Evolutionary conservation across 2,113 vertebrate species (phyloP), one percentile per base, ranked within the genome.

Genomic region (human): DNA sequence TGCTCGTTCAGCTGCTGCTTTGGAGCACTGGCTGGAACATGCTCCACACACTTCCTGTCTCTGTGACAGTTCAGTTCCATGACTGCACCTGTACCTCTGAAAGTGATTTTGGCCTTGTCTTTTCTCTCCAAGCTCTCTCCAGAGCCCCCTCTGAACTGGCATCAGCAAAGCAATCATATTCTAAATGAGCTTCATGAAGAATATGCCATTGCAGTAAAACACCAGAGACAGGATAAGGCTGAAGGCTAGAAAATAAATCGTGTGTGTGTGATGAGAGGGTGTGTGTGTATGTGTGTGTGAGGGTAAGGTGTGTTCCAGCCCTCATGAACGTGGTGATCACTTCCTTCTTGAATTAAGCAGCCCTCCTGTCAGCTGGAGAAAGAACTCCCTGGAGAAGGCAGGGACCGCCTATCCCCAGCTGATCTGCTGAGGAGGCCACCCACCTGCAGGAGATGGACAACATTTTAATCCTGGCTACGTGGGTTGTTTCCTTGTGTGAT

Each of bases 181-280:
- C 85, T 4, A 2, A 98, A 84, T 85, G 96, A 96, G 93, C 95
- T 92, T 97, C 94, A 70, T 79, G 96, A 93, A 97, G 96, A 97
- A 98, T 96, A 97, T 90, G 92, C 97, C 95, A 97, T 59, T 64
- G 94, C 97, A 95, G 76, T 98, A 97, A 98, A 98, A 95, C 94
- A 97, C 40, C 0, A 94, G 93, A 96, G 97, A 97, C 97, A 97
- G 97, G 93, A 86, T 96, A 98, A 98, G 96, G 95, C 97, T 97
- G 94, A 96, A 97, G 98, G 92, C 97, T 98, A 96, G 97, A 98
- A 98, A 98, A 98, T 81, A 96, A n/a, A 81, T 23, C 9, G 3
- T 57, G 50, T 25, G 52, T 38, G 5, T 68, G 48, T n/a, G 48
- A 12, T 45, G 27, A n/a, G 43, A 23, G 45, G 17, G 8, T 83